These are phyloP conservation scores for Papilio helenus DNA, from an alignment of 1,140 invertebrate species.

Conservation along the genomic window DNA sequence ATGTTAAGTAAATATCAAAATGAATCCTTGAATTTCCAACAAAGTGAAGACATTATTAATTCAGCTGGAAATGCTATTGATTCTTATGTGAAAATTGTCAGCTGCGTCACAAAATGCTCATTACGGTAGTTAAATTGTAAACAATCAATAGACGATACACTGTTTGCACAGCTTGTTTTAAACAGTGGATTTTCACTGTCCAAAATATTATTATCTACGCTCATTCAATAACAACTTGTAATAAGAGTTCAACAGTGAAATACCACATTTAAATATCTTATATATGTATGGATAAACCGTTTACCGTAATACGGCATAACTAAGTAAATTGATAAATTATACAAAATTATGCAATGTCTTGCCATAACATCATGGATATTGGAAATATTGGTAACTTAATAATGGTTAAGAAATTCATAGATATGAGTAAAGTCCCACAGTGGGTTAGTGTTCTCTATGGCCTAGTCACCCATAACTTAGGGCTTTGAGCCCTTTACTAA, in stretches of 20 bases:
- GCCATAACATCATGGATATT: no score
- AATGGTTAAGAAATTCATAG: no score
- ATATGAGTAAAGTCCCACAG: no score
- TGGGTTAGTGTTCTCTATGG: no score
- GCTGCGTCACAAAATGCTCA: conserved; percentile 5
- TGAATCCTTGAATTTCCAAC: neutral
- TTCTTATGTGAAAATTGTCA: conserved; percentile 21
- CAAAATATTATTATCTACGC: no score
- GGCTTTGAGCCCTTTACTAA: no score
- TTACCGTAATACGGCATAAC: neutral
- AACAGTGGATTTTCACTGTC: no score
- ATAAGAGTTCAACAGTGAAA: no score
- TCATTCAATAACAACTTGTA: no score
- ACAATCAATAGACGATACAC: neutral
- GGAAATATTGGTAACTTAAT: no score
- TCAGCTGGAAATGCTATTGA: conserved; percentile 10
- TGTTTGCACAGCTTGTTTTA: conserved; percentile 16
- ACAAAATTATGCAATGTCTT: neutral
- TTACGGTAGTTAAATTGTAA: conserved; percentile 11
- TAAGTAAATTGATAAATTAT: neutral
- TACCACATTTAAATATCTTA: neutral
- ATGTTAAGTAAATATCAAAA: neutral
- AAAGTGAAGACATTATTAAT: neutral
- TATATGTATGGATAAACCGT: neutral
- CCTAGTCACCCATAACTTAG: no score